Conservation (phyloP, 2,113 vertebrate species). For the Arenaria interpres region DNA sequence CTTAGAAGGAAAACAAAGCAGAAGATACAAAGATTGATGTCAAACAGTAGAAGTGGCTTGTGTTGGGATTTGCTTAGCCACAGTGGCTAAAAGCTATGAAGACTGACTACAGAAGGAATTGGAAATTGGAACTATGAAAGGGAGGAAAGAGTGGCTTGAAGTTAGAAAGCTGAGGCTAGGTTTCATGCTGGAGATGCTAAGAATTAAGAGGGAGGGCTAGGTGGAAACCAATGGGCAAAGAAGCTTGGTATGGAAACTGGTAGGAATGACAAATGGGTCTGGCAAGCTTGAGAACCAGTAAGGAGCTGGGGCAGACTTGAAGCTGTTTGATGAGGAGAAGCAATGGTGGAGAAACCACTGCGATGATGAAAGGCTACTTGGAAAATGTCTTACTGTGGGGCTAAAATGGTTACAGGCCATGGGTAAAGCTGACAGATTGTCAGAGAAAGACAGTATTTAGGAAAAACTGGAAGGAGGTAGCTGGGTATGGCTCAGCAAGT, state of each 20-base stretch:
- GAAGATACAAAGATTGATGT: neutral
- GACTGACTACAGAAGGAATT: neutral
- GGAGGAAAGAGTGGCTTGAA: neutral
- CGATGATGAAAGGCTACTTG: neutral
- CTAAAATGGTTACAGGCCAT: neutral
- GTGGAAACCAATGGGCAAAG: neutral
- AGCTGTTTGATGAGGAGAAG: neutral
- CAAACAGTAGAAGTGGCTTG: neutral
- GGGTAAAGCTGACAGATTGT: neutral
- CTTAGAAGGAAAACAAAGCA: neutral
- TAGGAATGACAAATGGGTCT: neutral
- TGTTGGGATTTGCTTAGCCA: neutral
- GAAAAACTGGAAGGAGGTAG: neutral
- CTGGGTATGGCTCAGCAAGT: neutral
- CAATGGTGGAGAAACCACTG: neutral
- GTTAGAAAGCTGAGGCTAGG: neutral
- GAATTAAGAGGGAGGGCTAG: neutral
- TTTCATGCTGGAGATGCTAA: neutral
- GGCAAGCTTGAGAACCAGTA: neutral
- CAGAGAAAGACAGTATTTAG: neutral
- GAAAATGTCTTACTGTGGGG: neutral
- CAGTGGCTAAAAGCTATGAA: neutral
- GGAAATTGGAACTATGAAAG: neutral
- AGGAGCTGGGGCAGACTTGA: neutral
- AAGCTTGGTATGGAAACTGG: neutral